phyloP scores from a whole-genome alignment of 1,140 invertebrate species.

The Theocolax elegans region DNA sequence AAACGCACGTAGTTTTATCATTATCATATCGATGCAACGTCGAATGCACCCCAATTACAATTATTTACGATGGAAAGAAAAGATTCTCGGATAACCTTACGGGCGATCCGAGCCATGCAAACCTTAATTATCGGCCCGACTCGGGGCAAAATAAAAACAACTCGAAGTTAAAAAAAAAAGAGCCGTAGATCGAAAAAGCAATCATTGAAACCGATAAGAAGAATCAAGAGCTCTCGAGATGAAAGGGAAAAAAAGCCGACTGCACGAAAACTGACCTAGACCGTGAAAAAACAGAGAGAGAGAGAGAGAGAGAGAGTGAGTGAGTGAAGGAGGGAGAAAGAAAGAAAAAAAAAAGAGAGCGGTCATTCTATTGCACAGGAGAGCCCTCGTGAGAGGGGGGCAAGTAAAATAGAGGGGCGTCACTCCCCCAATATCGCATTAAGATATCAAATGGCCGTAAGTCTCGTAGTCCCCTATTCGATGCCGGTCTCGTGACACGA shows the following conservation, averaged over 20 bases:
- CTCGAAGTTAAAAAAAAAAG: too few relatives aligned
- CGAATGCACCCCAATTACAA: too few relatives aligned
- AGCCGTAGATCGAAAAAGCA: not conserved
- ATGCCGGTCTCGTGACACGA: slow-evolving; percentile 50
- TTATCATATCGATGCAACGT: too few relatives aligned
- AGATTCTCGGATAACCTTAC: too few relatives aligned
- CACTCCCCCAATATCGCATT: slow-evolving; percentile 53
- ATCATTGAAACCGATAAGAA: not conserved
- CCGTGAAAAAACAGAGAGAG: slow-evolving; percentile 6
- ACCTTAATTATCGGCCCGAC: too few relatives aligned
- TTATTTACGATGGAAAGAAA: too few relatives aligned
- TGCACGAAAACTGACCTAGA: slow-evolving; percentile 37
- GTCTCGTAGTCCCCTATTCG: slow-evolving; percentile 52
- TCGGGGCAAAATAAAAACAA: too few relatives aligned
- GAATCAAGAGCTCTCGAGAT: not conserved
- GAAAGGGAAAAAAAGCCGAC: not conserved
- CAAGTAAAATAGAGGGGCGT: slow-evolving; percentile 47
- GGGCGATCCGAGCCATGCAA: too few relatives aligned
- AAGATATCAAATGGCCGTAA: slow-evolving; percentile 66
- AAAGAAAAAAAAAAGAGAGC: slow-evolving; percentile 1
- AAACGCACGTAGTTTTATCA: too few relatives aligned
- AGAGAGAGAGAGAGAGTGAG: not conserved
- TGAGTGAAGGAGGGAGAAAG: too few relatives aligned
- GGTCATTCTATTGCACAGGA: slow-evolving; percentile 40
- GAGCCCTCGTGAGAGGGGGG: slow-evolving; percentile 7